Conservation (phyloP, 2,888 invertebrate species). For the Melolontha melolontha region DNA sequence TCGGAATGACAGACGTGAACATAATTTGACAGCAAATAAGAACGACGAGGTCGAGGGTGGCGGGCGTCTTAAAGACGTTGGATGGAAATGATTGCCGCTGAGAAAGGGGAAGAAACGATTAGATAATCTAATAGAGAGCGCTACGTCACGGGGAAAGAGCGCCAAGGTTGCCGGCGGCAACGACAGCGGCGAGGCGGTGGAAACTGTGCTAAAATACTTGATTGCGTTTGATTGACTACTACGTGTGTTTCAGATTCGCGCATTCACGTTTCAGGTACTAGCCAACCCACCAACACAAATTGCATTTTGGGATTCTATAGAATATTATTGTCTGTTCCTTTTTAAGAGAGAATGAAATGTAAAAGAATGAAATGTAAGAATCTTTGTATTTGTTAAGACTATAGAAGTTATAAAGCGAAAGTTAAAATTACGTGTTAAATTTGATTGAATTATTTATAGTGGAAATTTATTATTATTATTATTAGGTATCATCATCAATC, state of each 20-base stretch:
- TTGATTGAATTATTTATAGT: too few species aligned
- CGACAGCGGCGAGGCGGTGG: constrained; percentile 12
- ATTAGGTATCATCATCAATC: too few species aligned
- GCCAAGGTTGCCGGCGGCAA: constrained; percentile 33
- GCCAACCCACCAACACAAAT: too few species aligned
- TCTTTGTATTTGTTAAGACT: constrained; percentile 62
- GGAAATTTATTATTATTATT: too few species aligned
- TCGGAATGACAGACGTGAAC: constrained; percentile 65
- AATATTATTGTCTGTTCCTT: too few species aligned
- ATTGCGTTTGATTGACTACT: constrained; percentile 50
- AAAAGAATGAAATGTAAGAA: constrained; percentile 66
- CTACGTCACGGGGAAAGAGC: constrained; percentile 55
- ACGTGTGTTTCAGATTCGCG: constrained; percentile 43
- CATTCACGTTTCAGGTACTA: constrained; percentile 25
- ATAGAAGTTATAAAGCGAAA: too few species aligned
- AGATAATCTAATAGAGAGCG: constrained; percentile 64
- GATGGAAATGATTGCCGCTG: constrained; percentile 62
- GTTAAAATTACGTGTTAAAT: too few species aligned
- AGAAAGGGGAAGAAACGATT: constrained; percentile 61
- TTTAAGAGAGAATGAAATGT: too few species aligned
- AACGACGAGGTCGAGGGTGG: constrained; percentile 54
- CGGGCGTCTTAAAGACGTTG: constrained; percentile 43
- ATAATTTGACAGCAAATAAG: constrained; percentile 67
- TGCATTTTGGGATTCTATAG: too few species aligned
- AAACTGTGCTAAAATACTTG: constrained; percentile 46